Base-by-base conservation (phyloP, 1,140 invertebrate species). In the Achatina immaculata region DNA sequence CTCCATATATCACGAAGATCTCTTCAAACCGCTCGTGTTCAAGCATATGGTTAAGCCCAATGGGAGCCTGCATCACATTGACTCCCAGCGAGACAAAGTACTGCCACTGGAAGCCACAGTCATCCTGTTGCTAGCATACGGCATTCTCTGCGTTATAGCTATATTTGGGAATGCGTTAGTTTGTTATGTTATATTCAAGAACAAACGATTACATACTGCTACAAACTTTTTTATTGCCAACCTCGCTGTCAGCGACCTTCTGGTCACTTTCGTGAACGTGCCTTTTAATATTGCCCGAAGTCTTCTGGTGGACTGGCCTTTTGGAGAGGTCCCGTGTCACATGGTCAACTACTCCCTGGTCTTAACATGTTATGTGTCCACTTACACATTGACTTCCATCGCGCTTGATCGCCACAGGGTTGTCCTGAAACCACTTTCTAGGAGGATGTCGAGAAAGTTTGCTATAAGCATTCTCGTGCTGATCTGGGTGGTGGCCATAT, bases 151-250 rank as follows among this genome's bases (percentile, higher is more conserved):
- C 45, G 58, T 90, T 0, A 87, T 90, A 16, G 86, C 88, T 0
- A 78, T 92, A 9, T 90, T 92, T 88, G 98, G 98, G 0, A 99
- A 99, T 90, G 94, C 95, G 0, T 92, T 99, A 4, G 97, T 99
- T 0, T 88, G 88, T 78, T 89, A 96, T 90, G 97, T 98, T 0
- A 97, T 99, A 0, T 93, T 95, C 0, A 93, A 95, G 34, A 98
- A 98, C 90, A 94, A 94, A 48, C 94, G 95, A 43, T 98, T 99
- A 97, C 97, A 98, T 89, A 98, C 97, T 0, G 97, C 99, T 0
- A 99, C 98, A 31, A 99, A 99, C 91, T 94, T 97, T 65, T 99
- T 99, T 91, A 99, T 99, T 85, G 96, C 96, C 28, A 99, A 99
- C 90, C 91, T 99, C 75, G 97, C 98, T 0, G 91, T 99, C n/a